phyloP scores from a whole-genome alignment of 64 coral and sea anemone species.

The Montipora sp. region DNA sequence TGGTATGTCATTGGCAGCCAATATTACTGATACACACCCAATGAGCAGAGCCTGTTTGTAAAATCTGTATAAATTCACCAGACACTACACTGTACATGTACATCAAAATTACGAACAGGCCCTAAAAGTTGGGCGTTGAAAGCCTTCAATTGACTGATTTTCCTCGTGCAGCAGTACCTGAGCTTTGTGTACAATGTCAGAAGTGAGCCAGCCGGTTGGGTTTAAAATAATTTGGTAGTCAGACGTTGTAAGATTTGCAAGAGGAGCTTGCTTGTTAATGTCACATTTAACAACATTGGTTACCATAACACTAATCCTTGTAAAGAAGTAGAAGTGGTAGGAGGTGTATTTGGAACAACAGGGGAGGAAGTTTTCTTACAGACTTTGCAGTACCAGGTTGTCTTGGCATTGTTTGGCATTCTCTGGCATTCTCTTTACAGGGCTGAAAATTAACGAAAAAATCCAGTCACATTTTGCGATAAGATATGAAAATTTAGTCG shows the following conservation, averaged over 20 bases:
- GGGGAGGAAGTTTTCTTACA: slow-evolving; percentile 15
- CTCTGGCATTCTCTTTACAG: neutral
- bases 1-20: neutral
- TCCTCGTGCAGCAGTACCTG: slow-evolving; percentile 13
- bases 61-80: slow-evolving; percentile 32
- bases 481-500: no score
- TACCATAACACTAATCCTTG: neutral
- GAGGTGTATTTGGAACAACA: slow-evolving; percentile 13
- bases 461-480: no score
- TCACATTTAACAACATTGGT: slow-evolving; percentile 5
- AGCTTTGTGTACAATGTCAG: slow-evolving; percentile 52
- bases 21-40: slow-evolving; percentile 50
- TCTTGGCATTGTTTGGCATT: slow-evolving; percentile 35
- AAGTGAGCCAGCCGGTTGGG: slow-evolving; percentile 64
- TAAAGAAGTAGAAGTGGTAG: slow-evolving; percentile 28
- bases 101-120: slow-evolving; percentile 21
- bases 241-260: slow-evolving; percentile 21
- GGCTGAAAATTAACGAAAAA: no score
- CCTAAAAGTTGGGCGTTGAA: slow-evolving; percentile 8
- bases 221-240: slow-evolving; percentile 47
- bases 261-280: slow-evolving; percentile 7
- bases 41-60: slow-evolving; percentile 33
- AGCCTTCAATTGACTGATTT: slow-evolving; percentile 32
- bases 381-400: slow-evolving; percentile 32
- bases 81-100: neutral